Percentiles rank a stretch among this genome's conserved stretches.
phyloP scores from a whole-genome alignment of 2,888 invertebrate species.

The Prosapia bicincta region DNA sequence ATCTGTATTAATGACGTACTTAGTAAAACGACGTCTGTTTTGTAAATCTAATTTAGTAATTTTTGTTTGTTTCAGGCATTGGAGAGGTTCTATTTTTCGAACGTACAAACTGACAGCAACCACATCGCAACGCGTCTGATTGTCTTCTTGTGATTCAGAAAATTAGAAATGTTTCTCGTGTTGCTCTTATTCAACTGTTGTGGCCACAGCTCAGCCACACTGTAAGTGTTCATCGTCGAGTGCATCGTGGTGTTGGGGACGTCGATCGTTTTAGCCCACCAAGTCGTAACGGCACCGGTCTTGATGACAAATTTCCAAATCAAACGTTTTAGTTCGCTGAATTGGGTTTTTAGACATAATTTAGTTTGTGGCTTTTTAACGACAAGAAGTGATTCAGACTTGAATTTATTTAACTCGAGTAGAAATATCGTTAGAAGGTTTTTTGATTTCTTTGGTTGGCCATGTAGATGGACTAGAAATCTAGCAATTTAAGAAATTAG shows the following conservation, averaged over 20 bases:
- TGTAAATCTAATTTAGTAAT: too few relatives aligned
- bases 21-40: too few relatives aligned
- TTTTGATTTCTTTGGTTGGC: constrained; percentile 47
- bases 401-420: constrained; percentile 28
- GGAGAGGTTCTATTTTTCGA: too few relatives aligned
- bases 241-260: too few relatives aligned
- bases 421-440: constrained; percentile 17
- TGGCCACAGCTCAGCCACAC: neutral
- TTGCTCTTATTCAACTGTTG: neutral
- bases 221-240: too few relatives aligned
- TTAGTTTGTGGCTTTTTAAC: neutral
- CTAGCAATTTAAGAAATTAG: too few relatives aligned
- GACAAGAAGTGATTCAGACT: constrained; percentile 12
- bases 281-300: constrained; percentile 18
- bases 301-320: constrained; percentile 31
- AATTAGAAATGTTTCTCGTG: neutral
- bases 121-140: too few relatives aligned
- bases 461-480: constrained; percentile 41
- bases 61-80: too few relatives aligned
- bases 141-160: too few relatives aligned
- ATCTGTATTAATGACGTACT: too few relatives aligned
- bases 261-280: neutral
- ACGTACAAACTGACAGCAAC: too few relatives aligned
- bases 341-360: neutral
- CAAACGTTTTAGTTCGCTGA: neutral